These are phyloP conservation scores for Dusona sp. DNA, from an alignment of 2,888 invertebrate genomes.

Conservation along the genomic window DNA sequence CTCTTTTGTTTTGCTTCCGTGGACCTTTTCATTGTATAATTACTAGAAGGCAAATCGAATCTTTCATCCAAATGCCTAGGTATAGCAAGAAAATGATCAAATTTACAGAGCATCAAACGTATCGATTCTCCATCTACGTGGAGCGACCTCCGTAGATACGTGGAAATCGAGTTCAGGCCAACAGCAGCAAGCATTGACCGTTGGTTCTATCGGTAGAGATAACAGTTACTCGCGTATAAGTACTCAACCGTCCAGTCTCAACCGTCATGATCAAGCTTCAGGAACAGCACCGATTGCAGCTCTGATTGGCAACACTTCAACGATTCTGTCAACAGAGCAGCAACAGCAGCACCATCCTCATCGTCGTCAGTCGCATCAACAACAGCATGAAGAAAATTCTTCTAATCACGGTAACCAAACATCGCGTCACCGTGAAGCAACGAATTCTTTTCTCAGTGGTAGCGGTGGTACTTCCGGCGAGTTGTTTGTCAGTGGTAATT, in stretches of 20 bases:
- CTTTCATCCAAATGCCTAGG: background rate
- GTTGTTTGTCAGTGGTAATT: slow-evolving; percentile 84
- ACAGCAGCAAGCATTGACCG: slow-evolving; percentile 68
- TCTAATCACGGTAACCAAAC: slow-evolving; percentile 76
- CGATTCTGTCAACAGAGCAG: slow-evolving; percentile 82
- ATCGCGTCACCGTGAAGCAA: slow-evolving; percentile 78
- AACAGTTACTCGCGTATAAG: slow-evolving; percentile 76
- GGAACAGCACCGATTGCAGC: slow-evolving; percentile 62
- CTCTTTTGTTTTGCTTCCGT: background rate
- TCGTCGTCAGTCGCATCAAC: slow-evolving; percentile 72
- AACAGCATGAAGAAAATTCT: slow-evolving; percentile 72
- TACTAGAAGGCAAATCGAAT: background rate
- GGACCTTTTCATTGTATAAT: background rate
- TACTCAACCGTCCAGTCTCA: slow-evolving; percentile 79
- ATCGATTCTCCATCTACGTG: slow-evolving; percentile 86
- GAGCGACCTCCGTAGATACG: slow-evolving; percentile 86
- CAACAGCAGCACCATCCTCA: slow-evolving; percentile 71
- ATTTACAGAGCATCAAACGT: slow-evolving; percentile 86
- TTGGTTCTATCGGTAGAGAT: slow-evolving; percentile 58
- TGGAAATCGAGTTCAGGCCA: slow-evolving; percentile 85
- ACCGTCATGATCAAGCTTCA: slow-evolving; percentile 76
- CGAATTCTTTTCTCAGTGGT: slow-evolving; percentile 81
- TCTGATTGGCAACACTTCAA: slow-evolving; percentile 75
- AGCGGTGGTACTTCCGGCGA: slow-evolving; percentile 85
- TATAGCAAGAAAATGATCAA: background rate